phyloP scores from a whole-genome alignment of 2,797 vertebrate genomes.

The Sebastes cheni region DNA sequence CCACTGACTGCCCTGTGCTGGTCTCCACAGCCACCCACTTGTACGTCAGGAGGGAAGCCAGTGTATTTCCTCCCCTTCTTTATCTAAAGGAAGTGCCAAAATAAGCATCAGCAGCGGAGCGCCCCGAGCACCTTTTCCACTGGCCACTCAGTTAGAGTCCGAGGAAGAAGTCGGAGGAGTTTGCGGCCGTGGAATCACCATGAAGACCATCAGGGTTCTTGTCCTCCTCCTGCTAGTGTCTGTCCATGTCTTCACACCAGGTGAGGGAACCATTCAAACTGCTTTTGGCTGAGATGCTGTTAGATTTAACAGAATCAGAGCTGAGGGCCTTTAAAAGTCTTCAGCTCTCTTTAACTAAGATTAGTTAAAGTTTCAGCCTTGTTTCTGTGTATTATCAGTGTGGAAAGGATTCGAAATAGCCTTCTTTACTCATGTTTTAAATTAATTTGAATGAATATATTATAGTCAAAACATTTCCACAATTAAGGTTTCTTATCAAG shows the following conservation, averaged over 20 bases:
- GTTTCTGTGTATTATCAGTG: background rate
- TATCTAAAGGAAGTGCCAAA: constrained; percentile 89
- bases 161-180: constrained; percentile 52
- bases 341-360: background rate
- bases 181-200: constrained; percentile 56
- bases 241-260: constrained; percentile 31
- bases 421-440: background rate
- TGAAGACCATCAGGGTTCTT: constrained; percentile 74
- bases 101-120: constrained; percentile 83
- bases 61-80: constrained; percentile 89
- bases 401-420: background rate
- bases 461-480: background rate
- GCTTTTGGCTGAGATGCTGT: background rate
- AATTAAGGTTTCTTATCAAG: background rate
- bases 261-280: constrained; percentile 46
- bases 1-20: constrained; percentile 15
- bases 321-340: background rate
- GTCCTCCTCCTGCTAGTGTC: constrained; percentile 64
- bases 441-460: background rate
- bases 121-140: constrained; percentile 79
- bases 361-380: background rate
- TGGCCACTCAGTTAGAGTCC: constrained; percentile 58
- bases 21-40: constrained; percentile 60
- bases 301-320: background rate
- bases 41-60: constrained; percentile 88